Evolutionary conservation across 1,140 invertebrate genomes (phyloP), one percentile per base, ranked within the genome.

Genomic region (Drosophila persimilis): DNA sequence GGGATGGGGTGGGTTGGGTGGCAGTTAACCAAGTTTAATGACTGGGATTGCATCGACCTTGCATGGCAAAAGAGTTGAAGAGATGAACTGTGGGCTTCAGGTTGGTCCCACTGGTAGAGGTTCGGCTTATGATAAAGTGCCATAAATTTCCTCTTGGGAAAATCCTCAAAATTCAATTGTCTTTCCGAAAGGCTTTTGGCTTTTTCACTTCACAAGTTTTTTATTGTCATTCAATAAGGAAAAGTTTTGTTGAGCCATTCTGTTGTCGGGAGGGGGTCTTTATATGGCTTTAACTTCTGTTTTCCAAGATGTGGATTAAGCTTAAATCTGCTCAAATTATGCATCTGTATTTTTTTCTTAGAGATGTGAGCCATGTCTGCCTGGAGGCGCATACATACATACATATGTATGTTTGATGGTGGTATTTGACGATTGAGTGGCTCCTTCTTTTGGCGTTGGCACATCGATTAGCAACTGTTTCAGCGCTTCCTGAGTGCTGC

Each of bases 1-100:
- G 22, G n/a, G 17, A n/a, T 39, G 44, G 13, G 20, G 67, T 76
- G 43, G 76, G 80, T 72, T 69, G 69, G 64, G 76, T 26, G 46
- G 63, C 80, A 80, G 65, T 84, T 84, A 75, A 84, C 76, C 78
- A 53, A 73, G 58, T 84, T 84, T 85, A 84, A 84, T 84, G 80
- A 80, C 76, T 64, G 60, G 7, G 7, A 35, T 39, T 60, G 43
- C 35, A 39, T 13, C 35, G 35, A 39, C 35, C 35, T 39, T 13
- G 35, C 35, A 39, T 13, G 35, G 35, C 35, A 13, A 39, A 39
- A 13, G 15, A 46, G 20, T 17, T 48, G 29, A 39, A 9, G 39
- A 39, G 51, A 62, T 51, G 64, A 56, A 56, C 66, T 24, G 7
- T 44, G 26, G n/a, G 20, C n/a, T 8, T n/a, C n/a, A 45, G 44